A percentile compares a stretch with the other conserved stretches of the same genome.
Conservation (phyloP, 2,797 vertebrate species). For the Chromis chromis region DNA sequence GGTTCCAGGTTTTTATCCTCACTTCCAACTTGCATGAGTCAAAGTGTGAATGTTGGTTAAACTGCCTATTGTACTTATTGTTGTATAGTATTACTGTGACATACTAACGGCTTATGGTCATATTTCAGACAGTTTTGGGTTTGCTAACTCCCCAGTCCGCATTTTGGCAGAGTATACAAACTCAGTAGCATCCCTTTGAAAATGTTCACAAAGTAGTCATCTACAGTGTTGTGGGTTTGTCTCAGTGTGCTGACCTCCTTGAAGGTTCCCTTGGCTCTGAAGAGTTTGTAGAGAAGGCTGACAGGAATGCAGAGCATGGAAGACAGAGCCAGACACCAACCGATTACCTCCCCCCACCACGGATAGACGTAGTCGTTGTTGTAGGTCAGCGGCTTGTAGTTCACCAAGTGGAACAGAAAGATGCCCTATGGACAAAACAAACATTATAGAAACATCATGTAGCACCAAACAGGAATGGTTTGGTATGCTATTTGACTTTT, state of each 20-base stretch:
- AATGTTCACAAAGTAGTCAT: too few species aligned
- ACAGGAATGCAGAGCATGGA: constrained; percentile 95
- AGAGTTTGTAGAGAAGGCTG: constrained; percentile 88
- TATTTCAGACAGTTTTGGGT: too few species aligned
- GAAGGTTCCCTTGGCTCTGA: constrained; percentile 88
- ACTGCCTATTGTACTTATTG: too few species aligned
- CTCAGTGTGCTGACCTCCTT: constrained; percentile 83
- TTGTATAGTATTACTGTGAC: too few species aligned
- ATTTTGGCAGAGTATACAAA: too few species aligned
- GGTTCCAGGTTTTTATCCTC: too few species aligned
- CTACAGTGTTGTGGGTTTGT: background rate
- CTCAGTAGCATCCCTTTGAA: too few species aligned
- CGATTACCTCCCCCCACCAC: constrained; percentile 94
- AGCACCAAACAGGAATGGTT: background rate
- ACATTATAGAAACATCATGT: too few species aligned
- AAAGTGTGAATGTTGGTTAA: too few species aligned
- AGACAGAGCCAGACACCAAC: constrained; percentile 91
- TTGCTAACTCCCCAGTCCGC: too few species aligned
- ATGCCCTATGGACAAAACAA: constrained; percentile 80
- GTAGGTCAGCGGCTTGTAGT: constrained; percentile 94
- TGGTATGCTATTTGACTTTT: background rate
- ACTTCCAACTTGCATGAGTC: too few species aligned
- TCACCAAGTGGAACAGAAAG: constrained; percentile 92
- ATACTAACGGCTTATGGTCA: too few species aligned
- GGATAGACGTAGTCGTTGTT: constrained; percentile 93